Base-by-base conservation (phyloP, 2,888 invertebrate species). In the Pseudococcus longispinus region DNA sequence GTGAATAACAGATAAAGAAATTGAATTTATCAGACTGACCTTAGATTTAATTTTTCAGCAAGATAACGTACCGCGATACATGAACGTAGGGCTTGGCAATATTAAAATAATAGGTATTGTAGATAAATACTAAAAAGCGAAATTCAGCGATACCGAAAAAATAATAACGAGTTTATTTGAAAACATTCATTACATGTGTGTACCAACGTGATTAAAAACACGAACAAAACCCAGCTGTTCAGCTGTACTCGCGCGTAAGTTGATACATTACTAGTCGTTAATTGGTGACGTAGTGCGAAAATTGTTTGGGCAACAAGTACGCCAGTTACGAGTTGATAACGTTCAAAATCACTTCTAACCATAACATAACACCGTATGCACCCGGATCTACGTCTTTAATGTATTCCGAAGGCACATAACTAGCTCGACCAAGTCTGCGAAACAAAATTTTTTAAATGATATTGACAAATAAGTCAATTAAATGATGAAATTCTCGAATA, bases 341-440 rank as follows among this genome's bases (percentile, higher is more conserved):
- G 77, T 51, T 74, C 13, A 77, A 89, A 65, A 94, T 90, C 0
- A 94, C 93, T 26, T 90, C 90, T 82, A 95, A 90, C 94, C 94
- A 94, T 1, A 93, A 90, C 0, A 93, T 92, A 0, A 92, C 93
- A 0, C 93, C 95, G 88, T 93, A 92, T 1, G 95, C 95, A 88
- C 95, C 95, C 1, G 95, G 94, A 90, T 95, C 95, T 15, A 94
- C 93, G 88, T 92, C 92, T 42, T 89, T 90, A 1, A 91, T 90
- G 88, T 91, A 90, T 0, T 89, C 91, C 89, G 91, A 91, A 84
- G 92, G 92, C 1, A 95, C 95, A 90, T 95, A 95, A 89, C 95
- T 94, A 0, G 95, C 95, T 70, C 95, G 91, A 0, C 95, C 96
- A 55, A 94, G 94, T 88, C 93, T 94, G 88, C 6, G 90, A 90